Conservation (phyloP, 2,888 invertebrate genomes). For the Agrilus mali region DNA sequence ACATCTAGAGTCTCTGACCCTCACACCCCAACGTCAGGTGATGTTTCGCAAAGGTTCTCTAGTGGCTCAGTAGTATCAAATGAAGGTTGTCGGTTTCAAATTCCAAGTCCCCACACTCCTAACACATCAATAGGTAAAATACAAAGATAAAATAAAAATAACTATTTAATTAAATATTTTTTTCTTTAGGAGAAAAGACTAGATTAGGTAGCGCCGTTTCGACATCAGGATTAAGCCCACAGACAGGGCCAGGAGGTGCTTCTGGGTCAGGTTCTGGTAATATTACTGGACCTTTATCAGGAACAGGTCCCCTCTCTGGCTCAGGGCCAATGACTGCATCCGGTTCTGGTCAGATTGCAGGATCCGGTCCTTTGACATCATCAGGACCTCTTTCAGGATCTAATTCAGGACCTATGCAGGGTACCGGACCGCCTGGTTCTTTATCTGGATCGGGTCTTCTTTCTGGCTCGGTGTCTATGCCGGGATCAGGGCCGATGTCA, state of each 20-base stretch:
- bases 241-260: slow-evolving; percentile 30
- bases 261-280: slow-evolving; percentile 15
- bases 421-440: not conserved
- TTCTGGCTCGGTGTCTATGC: not conserved
- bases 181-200: no score
- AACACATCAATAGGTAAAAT: slow-evolving; percentile 16
- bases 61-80: slow-evolving; percentile 27
- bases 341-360: slow-evolving; percentile 23
- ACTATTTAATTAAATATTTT: slow-evolving; percentile 9
- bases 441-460: not conserved
- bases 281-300: slow-evolving; percentile 1
- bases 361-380: slow-evolving; percentile 20
- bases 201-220: slow-evolving; percentile 16
- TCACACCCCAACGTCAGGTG: slow-evolving; percentile 38
- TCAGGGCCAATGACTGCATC: not conserved
- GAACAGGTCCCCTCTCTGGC: slow-evolving; percentile 2
- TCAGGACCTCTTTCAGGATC: slow-evolving; percentile 31
- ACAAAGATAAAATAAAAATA: not conserved
- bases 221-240: slow-evolving; percentile 25
- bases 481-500: slow-evolving; percentile 16
- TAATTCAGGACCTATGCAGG: no score
- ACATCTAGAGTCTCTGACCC: slow-evolving; percentile 35
- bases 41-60: slow-evolving; percentile 34
- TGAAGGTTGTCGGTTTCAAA: slow-evolving; percentile 37
- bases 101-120: slow-evolving; percentile 39